These are phyloP conservation scores for Hippocampus guttulatus DNA, from an alignment of 2,113 vertebrate species.

Conservation along the genomic window DNA sequence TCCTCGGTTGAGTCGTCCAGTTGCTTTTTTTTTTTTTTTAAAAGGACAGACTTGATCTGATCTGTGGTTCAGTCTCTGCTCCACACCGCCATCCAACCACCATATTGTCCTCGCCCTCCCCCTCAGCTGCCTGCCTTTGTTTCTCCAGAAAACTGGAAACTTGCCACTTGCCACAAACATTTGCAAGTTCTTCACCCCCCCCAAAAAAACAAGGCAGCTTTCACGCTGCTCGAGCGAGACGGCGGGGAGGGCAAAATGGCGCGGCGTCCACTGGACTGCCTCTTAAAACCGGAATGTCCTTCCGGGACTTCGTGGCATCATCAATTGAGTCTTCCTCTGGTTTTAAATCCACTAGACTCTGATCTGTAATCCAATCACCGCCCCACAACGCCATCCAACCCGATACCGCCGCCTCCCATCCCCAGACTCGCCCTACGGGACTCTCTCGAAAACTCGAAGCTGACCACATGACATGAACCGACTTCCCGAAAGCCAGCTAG, in stretches of 20 bases:
- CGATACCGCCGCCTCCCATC: too few species aligned
- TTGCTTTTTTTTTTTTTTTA: background rate
- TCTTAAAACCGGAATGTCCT: background rate
- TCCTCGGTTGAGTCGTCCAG: background rate
- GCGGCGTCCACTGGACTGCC: background rate
- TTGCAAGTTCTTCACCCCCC: background rate
- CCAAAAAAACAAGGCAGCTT: background rate
- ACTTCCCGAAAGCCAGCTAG: too few species aligned
- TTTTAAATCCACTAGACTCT: background rate
- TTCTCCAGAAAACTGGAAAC: background rate
- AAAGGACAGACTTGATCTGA: background rate
- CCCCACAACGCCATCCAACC: too few species aligned
- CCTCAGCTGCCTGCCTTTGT: background rate
- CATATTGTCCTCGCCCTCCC: background rate
- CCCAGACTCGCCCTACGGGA: too few species aligned
- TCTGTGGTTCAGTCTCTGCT: background rate
- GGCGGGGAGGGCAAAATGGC: background rate
- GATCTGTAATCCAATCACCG: too few species aligned
- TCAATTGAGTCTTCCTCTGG: background rate
- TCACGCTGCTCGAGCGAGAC: background rate
- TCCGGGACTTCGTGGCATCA: background rate
- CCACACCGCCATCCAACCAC: background rate
- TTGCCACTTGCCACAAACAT: background rate
- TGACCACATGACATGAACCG: too few species aligned
- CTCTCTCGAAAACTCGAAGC: too few species aligned